Conservation (phyloP, 2,888 invertebrate species). For the Eudasyphora cyanicolor region DNA sequence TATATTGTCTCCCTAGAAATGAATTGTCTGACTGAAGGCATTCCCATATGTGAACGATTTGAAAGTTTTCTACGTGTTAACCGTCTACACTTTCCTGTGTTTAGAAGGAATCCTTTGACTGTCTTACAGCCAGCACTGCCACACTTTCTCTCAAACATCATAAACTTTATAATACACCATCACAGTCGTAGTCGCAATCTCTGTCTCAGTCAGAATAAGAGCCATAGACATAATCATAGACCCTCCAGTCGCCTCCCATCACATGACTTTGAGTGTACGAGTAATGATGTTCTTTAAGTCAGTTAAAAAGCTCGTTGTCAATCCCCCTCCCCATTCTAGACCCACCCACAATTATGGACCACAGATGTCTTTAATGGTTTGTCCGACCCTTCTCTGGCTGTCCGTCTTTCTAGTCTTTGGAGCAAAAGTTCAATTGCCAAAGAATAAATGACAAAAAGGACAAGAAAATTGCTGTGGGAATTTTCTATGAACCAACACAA, state of each 20-base stretch:
- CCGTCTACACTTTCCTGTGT: background rate
- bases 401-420: too few relatives aligned
- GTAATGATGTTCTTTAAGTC: constrained; percentile 54
- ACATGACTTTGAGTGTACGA: background rate
- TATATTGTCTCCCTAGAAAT: background rate
- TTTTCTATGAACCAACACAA: constrained; percentile 23
- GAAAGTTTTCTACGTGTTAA: background rate
- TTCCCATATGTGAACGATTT: background rate
- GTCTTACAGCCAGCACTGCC: background rate
- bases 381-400: background rate
- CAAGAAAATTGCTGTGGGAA: constrained; percentile 34
- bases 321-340: background rate
- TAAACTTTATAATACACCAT: too few relatives aligned
- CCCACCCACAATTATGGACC: background rate
- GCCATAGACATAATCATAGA: background rate
- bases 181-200: too few relatives aligned
- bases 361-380: background rate
- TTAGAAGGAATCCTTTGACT: background rate
- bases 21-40: too few relatives aligned
- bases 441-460: background rate
- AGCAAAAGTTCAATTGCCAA: background rate
- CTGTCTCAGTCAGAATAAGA: too few relatives aligned
- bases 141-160: background rate
- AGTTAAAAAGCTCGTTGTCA: background rate
- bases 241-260: background rate